Conservation (phyloP, 2,113 vertebrate genomes). For the Corvus hawaiiensis region DNA sequence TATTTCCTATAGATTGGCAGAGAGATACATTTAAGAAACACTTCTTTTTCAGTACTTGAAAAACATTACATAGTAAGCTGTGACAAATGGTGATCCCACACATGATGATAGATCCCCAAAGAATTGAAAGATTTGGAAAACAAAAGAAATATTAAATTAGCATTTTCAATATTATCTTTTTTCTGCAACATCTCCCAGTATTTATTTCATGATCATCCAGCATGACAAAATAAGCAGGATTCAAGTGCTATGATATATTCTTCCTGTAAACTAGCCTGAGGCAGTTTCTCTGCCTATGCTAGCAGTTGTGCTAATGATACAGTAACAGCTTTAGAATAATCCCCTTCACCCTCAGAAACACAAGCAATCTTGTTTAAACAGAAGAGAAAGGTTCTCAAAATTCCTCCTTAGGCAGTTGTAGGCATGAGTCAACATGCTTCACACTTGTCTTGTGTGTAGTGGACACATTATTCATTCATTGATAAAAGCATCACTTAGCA, state of each 20-base stretch:
- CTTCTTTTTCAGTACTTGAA: neutral
- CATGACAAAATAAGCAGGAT: constrained; percentile 14
- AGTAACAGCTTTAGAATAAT: neutral
- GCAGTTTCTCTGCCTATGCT: neutral
- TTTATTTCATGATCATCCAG: neutral
- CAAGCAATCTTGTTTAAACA: neutral
- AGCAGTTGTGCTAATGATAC: neutral
- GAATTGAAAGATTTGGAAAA: neutral
- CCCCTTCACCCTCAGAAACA: neutral
- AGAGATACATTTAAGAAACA: neutral
- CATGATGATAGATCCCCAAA: neutral
- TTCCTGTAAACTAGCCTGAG: neutral
- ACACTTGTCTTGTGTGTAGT: neutral
- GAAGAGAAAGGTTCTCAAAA: neutral
- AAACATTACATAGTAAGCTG: neutral
- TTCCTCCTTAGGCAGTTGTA: neutral
- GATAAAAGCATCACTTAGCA: neutral
- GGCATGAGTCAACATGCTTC: neutral
- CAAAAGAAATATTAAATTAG: neutral
- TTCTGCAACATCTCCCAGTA: neutral
- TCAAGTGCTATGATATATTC: neutral
- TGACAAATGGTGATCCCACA: neutral
- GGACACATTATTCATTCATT: neutral
- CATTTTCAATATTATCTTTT: neutral
- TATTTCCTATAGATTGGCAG: neutral